Base-by-base conservation (phyloP, 2,797 vertebrate species). In the Sarcoramphus papa region DNA sequence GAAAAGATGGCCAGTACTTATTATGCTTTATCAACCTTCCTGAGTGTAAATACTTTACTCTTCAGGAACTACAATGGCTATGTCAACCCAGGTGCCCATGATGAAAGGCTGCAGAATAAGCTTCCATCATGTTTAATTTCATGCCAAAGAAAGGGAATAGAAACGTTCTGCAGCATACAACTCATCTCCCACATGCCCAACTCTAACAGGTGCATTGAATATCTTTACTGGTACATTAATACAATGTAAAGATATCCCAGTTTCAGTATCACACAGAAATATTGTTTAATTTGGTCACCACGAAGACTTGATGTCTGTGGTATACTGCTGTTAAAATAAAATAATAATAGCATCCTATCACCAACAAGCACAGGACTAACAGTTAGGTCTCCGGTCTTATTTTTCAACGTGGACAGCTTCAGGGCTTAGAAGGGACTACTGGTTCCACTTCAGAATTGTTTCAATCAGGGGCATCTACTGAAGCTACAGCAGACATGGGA, bases 151-250 rank as follows among this genome's bases (percentile, higher is more conserved):
- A 35, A 5, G 2, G 27, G 22, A 75, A 83, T 2, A 62, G 28
- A 70, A 27, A 8, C 10, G 13, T 53, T 67, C 18, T 47, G 31
- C 83, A 78, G 37, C 28, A 43, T 17, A 15, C 27, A 65, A 67
- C 22, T 57, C 12, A 47, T 28, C 10, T 47, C 30, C 47, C 27
- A 18, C 20, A 33, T 8, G 14, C 5, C 24, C 17, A 69, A 5
- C 19, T 35, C 13, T 16, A 51, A 54, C 3, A n/a, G 1, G 1
- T 8, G 2, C n/a, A 65, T 16, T 56, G 47, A 65, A 0, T 78
- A 78, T 14, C 17, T 48, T 60, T 33, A 43, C 45, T n/a, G 12
- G 6, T 45, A 51, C 7, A 35, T 30, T 48, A 75, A 53, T 9
- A 70, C 5, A 65, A 28, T 14, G n/a, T 18, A 35, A 53, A 78